Evolutionary conservation across 2,113 vertebrate species (phyloP).

Genomic region (Maccullochella peelii): DNA sequence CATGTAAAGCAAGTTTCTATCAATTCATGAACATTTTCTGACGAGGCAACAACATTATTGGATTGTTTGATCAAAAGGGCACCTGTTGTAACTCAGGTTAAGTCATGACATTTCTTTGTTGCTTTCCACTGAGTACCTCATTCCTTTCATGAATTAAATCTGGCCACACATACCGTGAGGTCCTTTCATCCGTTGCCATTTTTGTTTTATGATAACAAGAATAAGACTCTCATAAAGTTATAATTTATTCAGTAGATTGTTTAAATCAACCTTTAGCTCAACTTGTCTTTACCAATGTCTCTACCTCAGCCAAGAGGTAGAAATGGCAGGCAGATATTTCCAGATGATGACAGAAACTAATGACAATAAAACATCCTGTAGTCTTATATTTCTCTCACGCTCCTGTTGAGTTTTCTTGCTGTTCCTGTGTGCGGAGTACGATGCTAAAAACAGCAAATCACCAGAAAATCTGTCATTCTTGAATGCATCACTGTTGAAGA

Average conservation of each 20-base stretch:
- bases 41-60: background rate
- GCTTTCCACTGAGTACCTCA: background rate
- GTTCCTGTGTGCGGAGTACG: background rate
- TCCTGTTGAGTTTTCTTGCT: background rate
- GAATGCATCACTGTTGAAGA: background rate
- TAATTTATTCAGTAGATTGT: background rate
- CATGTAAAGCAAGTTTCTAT: background rate
- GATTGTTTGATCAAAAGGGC: slow-evolving; percentile 9
- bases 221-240: background rate
- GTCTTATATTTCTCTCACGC: background rate
- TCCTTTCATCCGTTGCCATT: background rate
- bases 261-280: background rate
- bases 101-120: background rate
- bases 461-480: background rate
- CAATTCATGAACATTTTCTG: background rate
- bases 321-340: background rate
- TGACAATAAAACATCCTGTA: background rate
- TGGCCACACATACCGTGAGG: background rate
- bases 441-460: slow-evolving; percentile 20
- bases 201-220: background rate
- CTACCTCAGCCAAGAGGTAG: too few relatives aligned
- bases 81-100: background rate
- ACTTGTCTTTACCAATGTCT: background rate
- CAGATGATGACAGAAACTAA: background rate
- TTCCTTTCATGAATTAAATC: background rate